Percentiles rank a stretch among this genome's conserved stretches.
Conservation (phyloP, 1,140 invertebrate species). For the Drosophila murphyi region DNA sequence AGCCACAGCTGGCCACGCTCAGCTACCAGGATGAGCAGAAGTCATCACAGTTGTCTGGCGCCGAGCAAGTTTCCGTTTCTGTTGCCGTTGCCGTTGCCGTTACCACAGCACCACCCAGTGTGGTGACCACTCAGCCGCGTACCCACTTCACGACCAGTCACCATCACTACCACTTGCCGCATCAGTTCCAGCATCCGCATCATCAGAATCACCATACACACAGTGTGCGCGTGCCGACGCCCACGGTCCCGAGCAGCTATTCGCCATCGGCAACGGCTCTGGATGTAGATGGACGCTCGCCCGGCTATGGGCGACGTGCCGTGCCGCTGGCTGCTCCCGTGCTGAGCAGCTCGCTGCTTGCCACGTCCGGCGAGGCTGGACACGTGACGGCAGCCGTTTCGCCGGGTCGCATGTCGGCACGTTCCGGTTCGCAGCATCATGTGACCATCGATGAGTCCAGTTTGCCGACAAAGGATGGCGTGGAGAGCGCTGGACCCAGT, state of each 20-base stretch:
- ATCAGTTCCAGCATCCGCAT: slow-evolving; percentile 82
- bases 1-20: slow-evolving; percentile 51
- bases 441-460: slow-evolving; percentile 83
- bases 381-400: slow-evolving; percentile 88
- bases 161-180: slow-evolving; percentile 80
- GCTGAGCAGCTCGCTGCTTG: slow-evolving; percentile 23
- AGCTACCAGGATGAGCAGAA: slow-evolving; percentile 75
- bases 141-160: slow-evolving; percentile 75
- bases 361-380: slow-evolving; percentile 17
- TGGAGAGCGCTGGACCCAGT: slow-evolving; percentile 60
- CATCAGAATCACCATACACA: slow-evolving; percentile 82
- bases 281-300: slow-evolving; percentile 44
- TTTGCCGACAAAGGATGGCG: slow-evolving; percentile 65
- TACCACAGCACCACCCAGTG: slow-evolving; percentile 13
- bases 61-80: background rate
- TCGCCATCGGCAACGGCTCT: slow-evolving; percentile 34
- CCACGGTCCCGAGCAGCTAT: slow-evolving; percentile 77
- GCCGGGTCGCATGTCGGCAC: slow-evolving; percentile 76
- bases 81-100: slow-evolving; percentile 2
- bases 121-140: slow-evolving; percentile 67
- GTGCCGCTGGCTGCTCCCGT: slow-evolving; percentile 13
- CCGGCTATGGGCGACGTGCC: slow-evolving; percentile 27
- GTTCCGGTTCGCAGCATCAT: slow-evolving; percentile 80
- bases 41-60: background rate
- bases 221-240: slow-evolving; percentile 75